Conservation (phyloP, 2,113 vertebrate species). For the Amia ocellicauda region DNA sequence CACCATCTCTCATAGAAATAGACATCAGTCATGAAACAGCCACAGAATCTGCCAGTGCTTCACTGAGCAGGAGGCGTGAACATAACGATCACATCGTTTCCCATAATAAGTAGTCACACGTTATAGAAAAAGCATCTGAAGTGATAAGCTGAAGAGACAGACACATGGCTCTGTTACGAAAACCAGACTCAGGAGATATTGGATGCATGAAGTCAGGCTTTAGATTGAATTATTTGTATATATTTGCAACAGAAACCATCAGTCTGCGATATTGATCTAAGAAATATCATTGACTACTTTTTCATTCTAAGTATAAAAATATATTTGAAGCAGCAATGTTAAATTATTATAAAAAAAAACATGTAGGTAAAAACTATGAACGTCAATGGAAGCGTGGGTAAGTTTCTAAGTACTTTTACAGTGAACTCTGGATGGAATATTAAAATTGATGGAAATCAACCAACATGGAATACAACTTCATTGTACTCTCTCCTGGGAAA, state of each 20-base stretch:
- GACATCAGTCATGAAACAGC: constrained; percentile 31
- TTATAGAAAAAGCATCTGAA: too few relatives aligned
- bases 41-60: too few relatives aligned
- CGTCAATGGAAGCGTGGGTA: constrained; percentile 56
- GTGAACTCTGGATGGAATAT: constrained; percentile 51
- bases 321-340: constrained; percentile 45
- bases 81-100: constrained; percentile 39
- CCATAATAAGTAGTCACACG: background rate
- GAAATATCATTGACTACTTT: too few relatives aligned
- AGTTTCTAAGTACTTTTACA: constrained; percentile 45
- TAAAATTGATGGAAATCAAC: constrained; percentile 54
- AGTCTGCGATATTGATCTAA: too few relatives aligned
- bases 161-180: too few relatives aligned
- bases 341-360: constrained; percentile 51
- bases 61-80: too few relatives aligned
- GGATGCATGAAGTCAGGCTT: too few relatives aligned
- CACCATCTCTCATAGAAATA: background rate
- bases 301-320: constrained; percentile 44
- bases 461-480: constrained; percentile 52
- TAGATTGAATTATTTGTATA: too few relatives aligned
- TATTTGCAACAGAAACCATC: too few relatives aligned
- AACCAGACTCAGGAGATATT: too few relatives aligned
- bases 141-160: too few relatives aligned
- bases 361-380: too few relatives aligned
- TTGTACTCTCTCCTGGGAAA: constrained; percentile 33